Evolutionary conservation across 2,797 vertebrate species (phyloP), one percentile per base, ranked within the genome.

Genomic region (Amniataba percoides): DNA sequence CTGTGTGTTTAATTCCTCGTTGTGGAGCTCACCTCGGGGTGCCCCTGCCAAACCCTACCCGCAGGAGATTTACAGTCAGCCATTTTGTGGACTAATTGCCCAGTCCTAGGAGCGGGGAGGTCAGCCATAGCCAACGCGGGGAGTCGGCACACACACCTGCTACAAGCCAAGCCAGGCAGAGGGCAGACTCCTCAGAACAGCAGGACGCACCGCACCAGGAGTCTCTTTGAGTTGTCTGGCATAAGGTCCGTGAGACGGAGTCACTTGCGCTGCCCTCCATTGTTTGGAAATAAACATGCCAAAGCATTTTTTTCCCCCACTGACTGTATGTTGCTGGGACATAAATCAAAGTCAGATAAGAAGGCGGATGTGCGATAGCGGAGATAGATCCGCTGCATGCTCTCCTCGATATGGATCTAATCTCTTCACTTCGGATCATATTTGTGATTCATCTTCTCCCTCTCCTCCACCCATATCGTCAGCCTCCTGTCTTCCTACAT

Each of bases 11-110:
- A 94, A 90, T 93, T 89, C 86, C 87, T 91, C 79, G 42, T 90
- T 86, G 88, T 67, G 58, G 63, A 69, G 83, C 82, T 94, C 89
- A 89, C 90, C 92, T 91, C 84, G 21, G 71, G 82, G 88, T 89
- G 87, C 85, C 88, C 92, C 91, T 88, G 91, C 86, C 89, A 93
- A 94, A 88, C 86, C 75, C 76, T 84, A 78, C 82, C 89, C 36
- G 51, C 68, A 18, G 78, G 83, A 93, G 93, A 95, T 94, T 94
- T 95, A 93, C 85, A 80, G 89, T 84, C 87, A 59, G 86, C 87
- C 93, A 93, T 95, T 94, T 93, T 94, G 85, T 84, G 84, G 78
- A 91, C 93, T 95, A 95, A 95, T 95, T 95, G 93, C 85, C 76
- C 81, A 21, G 78, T 60, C 76, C 74, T 61, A 52, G 90, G 90